Evolutionary conservation across 2,888 invertebrate genomes (phyloP).

Genomic region (Cremastinae sp.): DNA sequence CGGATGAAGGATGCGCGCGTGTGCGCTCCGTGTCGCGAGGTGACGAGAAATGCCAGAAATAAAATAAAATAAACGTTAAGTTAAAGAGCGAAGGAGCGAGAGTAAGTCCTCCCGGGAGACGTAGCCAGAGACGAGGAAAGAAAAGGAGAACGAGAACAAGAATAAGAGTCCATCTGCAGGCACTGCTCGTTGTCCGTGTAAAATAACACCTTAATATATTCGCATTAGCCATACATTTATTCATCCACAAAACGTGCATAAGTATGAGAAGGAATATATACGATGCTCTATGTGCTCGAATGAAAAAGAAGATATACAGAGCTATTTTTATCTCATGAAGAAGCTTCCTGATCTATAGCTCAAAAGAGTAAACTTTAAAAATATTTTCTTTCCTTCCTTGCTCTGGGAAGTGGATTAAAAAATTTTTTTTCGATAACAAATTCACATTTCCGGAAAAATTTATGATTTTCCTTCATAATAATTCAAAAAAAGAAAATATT

Average conservation of each 20-base stretch:
- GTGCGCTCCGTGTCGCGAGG: conserved; percentile 17
- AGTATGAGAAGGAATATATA: not conserved
- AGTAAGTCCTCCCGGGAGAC: not conserved
- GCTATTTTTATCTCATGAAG: too few relatives aligned
- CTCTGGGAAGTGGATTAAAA: too few relatives aligned
- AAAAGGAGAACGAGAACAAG: conserved; percentile 6
- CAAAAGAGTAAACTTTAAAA: too few relatives aligned
- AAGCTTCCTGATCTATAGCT: too few relatives aligned
- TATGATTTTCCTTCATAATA: too few relatives aligned
- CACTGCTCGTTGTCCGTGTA: conserved; percentile 28
- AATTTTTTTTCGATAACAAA: too few relatives aligned
- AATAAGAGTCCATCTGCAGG: conserved; percentile 25
- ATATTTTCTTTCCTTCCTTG: too few relatives aligned
- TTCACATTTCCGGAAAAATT: too few relatives aligned
- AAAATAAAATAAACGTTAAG: conserved; percentile 38
- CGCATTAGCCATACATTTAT: conserved; percentile 51
- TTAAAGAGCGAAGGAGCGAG: conserved; percentile 17
- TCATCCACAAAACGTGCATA: conserved; percentile 25
- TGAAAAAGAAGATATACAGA: not conserved
- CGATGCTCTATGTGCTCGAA: not conserved
- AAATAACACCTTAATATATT: conserved; percentile 46
- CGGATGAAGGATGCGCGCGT: conserved; percentile 3
- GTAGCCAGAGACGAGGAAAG: not conserved
- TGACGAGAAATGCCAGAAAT: conserved; percentile 23
- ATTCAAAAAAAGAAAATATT: not conserved